A percentile compares a stretch with the other conserved stretches of the same genome.
These are phyloP conservation scores for Dolichallabes microphthalmus DNA, from an alignment of 2,113 vertebrate genomes.

Conservation along the genomic window DNA sequence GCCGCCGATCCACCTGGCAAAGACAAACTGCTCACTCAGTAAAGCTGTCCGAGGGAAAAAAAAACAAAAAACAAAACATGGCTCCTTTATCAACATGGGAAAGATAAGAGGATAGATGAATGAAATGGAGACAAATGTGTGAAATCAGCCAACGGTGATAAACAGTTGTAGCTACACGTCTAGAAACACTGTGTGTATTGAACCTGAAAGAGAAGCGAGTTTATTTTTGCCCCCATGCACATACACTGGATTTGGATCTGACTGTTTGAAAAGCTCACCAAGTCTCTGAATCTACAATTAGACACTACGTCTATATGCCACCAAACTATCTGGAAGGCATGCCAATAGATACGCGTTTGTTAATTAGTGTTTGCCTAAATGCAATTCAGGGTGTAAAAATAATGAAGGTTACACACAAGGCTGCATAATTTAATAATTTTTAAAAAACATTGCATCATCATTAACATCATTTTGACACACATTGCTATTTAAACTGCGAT, in stretches of 20 bases:
- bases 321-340: too few species aligned
- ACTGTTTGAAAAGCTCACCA: not conserved
- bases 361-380: too few species aligned
- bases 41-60: not conserved
- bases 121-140: too few species aligned
- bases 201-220: not conserved
- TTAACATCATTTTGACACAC: too few species aligned
- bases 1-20: constrained; percentile 59
- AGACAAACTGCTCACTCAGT: not conserved
- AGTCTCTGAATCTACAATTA: not conserved
- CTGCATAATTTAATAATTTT: too few species aligned
- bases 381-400: too few species aligned
- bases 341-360: too few species aligned
- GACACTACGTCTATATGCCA: too few species aligned
- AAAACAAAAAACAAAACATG: not conserved
- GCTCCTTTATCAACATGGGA: not conserved
- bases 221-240: not conserved
- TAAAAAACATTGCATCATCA: too few species aligned
- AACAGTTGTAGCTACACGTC: not conserved
- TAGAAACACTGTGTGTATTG: not conserved
- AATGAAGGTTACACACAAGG: too few species aligned
- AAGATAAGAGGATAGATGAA: too few species aligned
- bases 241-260: not conserved
- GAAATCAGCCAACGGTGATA: not conserved
- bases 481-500: too few species aligned